Evolutionary conservation across 2,797 vertebrate species (phyloP).

Genomic region (Gadopsis marmoratus): DNA sequence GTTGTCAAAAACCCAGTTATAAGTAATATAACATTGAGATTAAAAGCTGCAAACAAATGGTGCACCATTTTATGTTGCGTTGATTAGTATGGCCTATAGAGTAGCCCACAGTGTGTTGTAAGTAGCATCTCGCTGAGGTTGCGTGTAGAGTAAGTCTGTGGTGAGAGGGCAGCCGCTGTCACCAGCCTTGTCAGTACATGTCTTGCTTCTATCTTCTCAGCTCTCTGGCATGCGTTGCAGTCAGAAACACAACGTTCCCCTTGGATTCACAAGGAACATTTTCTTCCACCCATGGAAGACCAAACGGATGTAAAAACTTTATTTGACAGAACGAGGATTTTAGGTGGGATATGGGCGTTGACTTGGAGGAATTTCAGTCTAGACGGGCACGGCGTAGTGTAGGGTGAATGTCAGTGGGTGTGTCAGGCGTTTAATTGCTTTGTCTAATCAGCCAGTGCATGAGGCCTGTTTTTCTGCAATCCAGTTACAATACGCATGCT

Average conservation of each 20-base stretch:
- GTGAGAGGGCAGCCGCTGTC: slow-evolving; percentile 54
- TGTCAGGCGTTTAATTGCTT: slow-evolving; percentile 26
- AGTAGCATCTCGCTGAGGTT: slow-evolving; percentile 27
- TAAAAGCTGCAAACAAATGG: neutral
- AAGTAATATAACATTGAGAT: neutral
- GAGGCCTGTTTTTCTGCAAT: slow-evolving; percentile 46
- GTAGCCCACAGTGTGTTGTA: slow-evolving; percentile 6
- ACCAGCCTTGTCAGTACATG: slow-evolving; percentile 75
- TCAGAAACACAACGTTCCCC: slow-evolving; percentile 66
- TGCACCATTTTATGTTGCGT: neutral
- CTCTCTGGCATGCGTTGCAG: slow-evolving; percentile 36
- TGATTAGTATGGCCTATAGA: slow-evolving; percentile 1
- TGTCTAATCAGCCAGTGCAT: slow-evolving; percentile 15
- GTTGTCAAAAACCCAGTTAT: slow-evolving; percentile 16
- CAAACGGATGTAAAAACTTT: slow-evolving; percentile 37
- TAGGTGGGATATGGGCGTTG: slow-evolving; percentile 1
- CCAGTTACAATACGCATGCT: slow-evolving; percentile 24
- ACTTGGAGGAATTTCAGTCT: slow-evolving; percentile 32
- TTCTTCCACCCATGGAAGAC: slow-evolving; percentile 48
- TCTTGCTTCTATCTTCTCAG: slow-evolving; percentile 57
- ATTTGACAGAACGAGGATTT: slow-evolving; percentile 46
- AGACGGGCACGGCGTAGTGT: neutral
- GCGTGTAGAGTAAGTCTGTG: slow-evolving; percentile 53
- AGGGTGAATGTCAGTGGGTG: slow-evolving; percentile 26
- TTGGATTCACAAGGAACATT: slow-evolving; percentile 57